Conservation (phyloP, 2,888 invertebrate genomes). For the Melitaea athalia region DNA sequence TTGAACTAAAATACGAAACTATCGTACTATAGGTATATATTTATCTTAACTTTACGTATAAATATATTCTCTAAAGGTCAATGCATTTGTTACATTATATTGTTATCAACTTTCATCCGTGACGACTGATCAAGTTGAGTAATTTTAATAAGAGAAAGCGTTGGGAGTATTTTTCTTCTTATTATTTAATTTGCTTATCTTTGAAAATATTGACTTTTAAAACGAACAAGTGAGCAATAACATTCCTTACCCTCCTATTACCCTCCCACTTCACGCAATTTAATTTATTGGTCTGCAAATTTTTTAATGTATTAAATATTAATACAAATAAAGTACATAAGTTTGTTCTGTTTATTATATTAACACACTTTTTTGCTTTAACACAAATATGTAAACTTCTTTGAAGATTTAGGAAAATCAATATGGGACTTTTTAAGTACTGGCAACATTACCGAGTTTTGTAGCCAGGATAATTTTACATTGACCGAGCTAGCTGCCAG, state of each 20-base stretch:
- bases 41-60: background rate
- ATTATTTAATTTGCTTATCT: slow-evolving; percentile 15
- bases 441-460: no score
- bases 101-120: slow-evolving; percentile 17
- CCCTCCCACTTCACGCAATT: no score
- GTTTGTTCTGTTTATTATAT: no score
- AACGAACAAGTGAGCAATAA: no score
- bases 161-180: slow-evolving; percentile 10
- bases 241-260: background rate
- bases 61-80: slow-evolving; percentile 18
- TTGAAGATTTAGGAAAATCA: no score
- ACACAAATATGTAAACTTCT: no score
- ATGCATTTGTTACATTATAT: slow-evolving; percentile 1
- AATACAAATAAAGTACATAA: no score
- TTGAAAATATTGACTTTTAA: background rate
- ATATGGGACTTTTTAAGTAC: no score
- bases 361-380: no score
- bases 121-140: background rate
- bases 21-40: background rate
- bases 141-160: slow-evolving; percentile 33
- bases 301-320: no score
- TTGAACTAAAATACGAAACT: background rate
- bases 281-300: no score
- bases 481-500: background rate
- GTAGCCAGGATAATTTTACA: no score